A percentile compares a stretch with the other conserved stretches of the same genome.
phyloP scores from a whole-genome alignment of 2,113 vertebrate species.

The Megaceryle maxima region DNA sequence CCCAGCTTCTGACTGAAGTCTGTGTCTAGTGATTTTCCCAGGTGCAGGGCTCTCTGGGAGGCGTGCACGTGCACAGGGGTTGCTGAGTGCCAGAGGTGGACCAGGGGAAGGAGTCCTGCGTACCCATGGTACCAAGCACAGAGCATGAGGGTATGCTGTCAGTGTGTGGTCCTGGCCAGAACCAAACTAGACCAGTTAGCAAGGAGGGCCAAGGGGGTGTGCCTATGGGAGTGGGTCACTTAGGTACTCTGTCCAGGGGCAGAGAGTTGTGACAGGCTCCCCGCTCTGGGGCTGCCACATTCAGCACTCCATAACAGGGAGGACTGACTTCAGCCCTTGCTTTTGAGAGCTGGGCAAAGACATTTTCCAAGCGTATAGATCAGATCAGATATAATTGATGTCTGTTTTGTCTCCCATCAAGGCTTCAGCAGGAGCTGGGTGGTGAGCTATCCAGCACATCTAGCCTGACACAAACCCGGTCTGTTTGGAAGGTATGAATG shows the following conservation, averaged over 20 bases:
- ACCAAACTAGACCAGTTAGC: neutral
- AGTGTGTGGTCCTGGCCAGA: neutral
- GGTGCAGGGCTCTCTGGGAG: neutral
- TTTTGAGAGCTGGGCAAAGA: neutral
- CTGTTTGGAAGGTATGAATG: neutral
- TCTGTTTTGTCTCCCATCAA: neutral
- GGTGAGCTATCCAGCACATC: neutral
- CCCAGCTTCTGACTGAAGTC: neutral
- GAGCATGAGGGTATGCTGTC: rapidly evolving
- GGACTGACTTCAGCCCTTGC: neutral
- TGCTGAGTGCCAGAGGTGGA: neutral
- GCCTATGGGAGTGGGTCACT: neutral
- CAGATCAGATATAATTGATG: neutral
- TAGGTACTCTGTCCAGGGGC: neutral
- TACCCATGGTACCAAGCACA: neutral
- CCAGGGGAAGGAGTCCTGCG: neutral
- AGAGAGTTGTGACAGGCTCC: neutral
- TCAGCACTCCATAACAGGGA: neutral
- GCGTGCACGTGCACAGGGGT: neutral
- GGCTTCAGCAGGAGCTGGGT: neutral
- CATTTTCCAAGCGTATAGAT: neutral
- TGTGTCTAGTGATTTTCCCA: neutral
- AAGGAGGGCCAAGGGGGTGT: neutral
- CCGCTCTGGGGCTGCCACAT: neutral
- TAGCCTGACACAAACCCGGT: neutral